Conservation (phyloP, 1,140 invertebrate species). For the Ylistrum balloti region DNA sequence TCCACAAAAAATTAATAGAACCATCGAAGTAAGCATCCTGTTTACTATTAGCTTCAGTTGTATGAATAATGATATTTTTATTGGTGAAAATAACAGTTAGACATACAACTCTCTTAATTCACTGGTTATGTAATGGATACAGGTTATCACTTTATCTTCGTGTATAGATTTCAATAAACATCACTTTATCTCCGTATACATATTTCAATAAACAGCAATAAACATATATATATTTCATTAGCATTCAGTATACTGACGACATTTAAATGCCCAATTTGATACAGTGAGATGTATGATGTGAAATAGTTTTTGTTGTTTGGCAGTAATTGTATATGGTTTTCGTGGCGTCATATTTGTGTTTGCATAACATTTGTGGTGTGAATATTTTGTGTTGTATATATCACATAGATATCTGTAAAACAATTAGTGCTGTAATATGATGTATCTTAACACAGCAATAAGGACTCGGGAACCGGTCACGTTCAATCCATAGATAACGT, state of each 20-base stretch:
- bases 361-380: neutral
- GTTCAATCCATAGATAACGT: neutral
- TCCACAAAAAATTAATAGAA: no score
- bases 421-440: neutral
- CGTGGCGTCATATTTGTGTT: neutral
- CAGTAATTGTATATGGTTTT: neutral
- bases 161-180: no score
- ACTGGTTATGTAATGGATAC: no score
- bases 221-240: neutral
- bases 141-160: no score
- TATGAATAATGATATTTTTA: no score
- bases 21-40: no score
- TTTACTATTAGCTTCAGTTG: no score
- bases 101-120: no score
- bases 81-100: no score
- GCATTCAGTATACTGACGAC: neutral
- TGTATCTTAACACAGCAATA: neutral
- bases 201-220: no score
- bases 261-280: neutral
- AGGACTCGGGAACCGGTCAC: constrained; percentile 3
- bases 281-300: neutral
- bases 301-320: neutral
- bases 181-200: no score
- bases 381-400: neutral
- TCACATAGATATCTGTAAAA: neutral